phyloP scores from a whole-genome alignment of 2,888 invertebrate genomes.

The Notodonta ziczac region DNA sequence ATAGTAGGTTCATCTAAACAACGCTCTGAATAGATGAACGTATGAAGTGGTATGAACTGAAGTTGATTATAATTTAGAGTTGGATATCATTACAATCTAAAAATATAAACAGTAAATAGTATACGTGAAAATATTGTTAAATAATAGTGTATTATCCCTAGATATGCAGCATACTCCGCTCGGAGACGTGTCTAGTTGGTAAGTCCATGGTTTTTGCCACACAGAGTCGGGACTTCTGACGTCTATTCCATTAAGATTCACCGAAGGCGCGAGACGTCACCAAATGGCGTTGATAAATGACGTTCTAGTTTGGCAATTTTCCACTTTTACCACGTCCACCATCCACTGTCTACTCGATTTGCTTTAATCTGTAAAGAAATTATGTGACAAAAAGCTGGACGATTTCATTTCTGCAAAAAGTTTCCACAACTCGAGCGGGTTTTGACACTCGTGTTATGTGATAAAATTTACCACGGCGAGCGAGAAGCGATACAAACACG shows the following conservation, averaged over 20 bases:
- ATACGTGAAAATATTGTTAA: too few species aligned
- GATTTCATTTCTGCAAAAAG: slow-evolving; percentile 30
- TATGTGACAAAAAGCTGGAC: slow-evolving; percentile 40
- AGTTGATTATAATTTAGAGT: too few species aligned
- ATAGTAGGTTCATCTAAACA: too few species aligned
- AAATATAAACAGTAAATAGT: background rate
- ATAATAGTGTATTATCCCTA: too few species aligned
- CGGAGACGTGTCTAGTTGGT: background rate
- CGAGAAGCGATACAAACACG: too few species aligned
- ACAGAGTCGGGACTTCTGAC: slow-evolving; percentile 41
- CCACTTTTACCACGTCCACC: slow-evolving; percentile 58
- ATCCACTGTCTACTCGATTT: slow-evolving; percentile 52
- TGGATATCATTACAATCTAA: too few species aligned
- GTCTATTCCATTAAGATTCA: slow-evolving; percentile 60
- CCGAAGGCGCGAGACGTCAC: slow-evolving; percentile 60
- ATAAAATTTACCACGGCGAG: background rate
- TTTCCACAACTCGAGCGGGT: background rate
- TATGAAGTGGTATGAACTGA: too few species aligned
- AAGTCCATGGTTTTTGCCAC: slow-evolving; percentile 30
- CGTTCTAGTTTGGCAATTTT: slow-evolving; percentile 65
- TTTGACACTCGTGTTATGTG: background rate
- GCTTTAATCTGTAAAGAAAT: slow-evolving; percentile 54
- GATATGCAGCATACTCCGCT: too few species aligned
- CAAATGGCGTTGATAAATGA: slow-evolving; percentile 69
- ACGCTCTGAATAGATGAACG: too few species aligned